phyloP scores from a whole-genome alignment of 30 jellyfish, hydroid and myxozoan species.

The Chrysaora quinquecirrha region DNA sequence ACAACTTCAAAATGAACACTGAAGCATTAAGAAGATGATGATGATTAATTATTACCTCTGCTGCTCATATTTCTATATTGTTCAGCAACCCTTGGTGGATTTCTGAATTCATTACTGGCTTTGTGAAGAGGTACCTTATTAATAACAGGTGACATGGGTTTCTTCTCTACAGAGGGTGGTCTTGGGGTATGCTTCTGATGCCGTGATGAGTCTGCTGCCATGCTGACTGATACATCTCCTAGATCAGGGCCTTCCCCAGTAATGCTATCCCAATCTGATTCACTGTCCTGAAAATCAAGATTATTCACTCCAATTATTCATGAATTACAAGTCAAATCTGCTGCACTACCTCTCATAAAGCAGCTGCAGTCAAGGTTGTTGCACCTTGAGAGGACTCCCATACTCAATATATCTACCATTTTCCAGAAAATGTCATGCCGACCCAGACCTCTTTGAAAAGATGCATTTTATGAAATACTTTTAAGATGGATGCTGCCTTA shows the following conservation, averaged over 20 bases:
- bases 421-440: no score
- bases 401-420: no score
- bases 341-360: no score
- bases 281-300: constrained; percentile 54
- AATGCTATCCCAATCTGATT: constrained; percentile 70
- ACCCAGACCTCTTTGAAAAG: no score
- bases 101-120: constrained; percentile 25
- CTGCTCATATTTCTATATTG: constrained; percentile 29
- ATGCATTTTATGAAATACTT: no score
- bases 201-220: constrained; percentile 4
- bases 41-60: background rate
- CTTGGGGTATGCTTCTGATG: constrained; percentile 11
- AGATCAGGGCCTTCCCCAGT: constrained; percentile 63
- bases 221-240: constrained; percentile 51
- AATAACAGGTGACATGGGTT: background rate
- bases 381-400: no score
- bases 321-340: no score
- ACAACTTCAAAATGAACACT: background rate
- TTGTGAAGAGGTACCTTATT: constrained; percentile 38
- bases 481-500: no score
- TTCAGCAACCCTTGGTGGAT: constrained; percentile 66
- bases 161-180: background rate
- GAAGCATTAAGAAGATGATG: background rate
- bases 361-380: no score
- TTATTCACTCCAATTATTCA: no score